Evolutionary conservation across 1,140 invertebrate species (phyloP).

Genomic region (Aphelinus atriplicis): DNA sequence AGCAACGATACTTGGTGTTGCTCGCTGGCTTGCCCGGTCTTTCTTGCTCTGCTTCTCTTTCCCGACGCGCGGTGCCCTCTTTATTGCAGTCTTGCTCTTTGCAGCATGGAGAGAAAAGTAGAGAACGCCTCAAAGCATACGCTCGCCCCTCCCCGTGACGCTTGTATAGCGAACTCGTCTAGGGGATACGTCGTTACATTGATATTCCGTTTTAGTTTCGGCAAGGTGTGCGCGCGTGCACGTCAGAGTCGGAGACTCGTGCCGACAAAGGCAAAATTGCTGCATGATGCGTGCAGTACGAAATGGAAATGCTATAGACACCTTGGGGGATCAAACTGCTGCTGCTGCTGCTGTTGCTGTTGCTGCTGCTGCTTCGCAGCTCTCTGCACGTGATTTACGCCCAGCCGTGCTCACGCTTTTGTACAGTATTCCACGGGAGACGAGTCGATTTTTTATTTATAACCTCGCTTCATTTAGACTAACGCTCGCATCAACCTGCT

Average conservation of each 20-base stretch:
- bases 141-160: not conserved
- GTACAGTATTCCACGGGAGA: not conserved
- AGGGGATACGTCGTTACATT: conserved; percentile 11
- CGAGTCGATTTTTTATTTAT: conserved; percentile 8
- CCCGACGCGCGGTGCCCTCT: not conserved
- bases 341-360: not conserved
- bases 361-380: not conserved
- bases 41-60: not conserved
- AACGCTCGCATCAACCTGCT: too few relatives aligned
- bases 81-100: not conserved
- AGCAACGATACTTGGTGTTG: not conserved
- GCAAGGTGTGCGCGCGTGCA: not conserved
- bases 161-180: not conserved
- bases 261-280: conserved; percentile 24
- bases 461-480: not conserved
- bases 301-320: conserved; percentile 21
- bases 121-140: not conserved
- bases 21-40: not conserved
- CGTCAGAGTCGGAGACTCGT: not conserved
- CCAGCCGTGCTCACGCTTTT: not conserved
- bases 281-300: not conserved
- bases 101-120: too few relatives aligned
- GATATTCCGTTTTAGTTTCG: conserved; percentile 28
- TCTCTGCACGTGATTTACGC: not conserved
- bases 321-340: conserved; percentile 1